phyloP scores from a whole-genome alignment of 1,140 invertebrate genomes.

The Acromyrmex charruanus region DNA sequence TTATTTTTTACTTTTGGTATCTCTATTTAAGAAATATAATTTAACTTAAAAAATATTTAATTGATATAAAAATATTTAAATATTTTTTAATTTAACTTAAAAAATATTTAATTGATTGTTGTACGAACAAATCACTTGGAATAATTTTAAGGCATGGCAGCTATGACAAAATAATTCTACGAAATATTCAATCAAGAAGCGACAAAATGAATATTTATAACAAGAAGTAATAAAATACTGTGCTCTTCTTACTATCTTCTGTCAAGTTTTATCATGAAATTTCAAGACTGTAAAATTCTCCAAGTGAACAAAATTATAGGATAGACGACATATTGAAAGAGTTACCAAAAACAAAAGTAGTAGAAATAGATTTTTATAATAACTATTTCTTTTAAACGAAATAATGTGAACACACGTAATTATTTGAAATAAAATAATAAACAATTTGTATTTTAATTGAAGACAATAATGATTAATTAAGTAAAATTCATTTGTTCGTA shows the following conservation, averaged over 20 bases:
- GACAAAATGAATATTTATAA: constrained; percentile 53
- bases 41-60: constrained; percentile 15
- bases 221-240: constrained; percentile 29
- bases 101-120: constrained; percentile 16
- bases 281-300: not conserved
- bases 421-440: constrained; percentile 71
- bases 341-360: constrained; percentile 19
- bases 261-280: constrained; percentile 38
- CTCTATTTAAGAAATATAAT: not conserved
- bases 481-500: not conserved
- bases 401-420: constrained; percentile 52
- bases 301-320: not conserved
- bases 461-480: not conserved
- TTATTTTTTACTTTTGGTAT: not conserved
- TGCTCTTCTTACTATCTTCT: not conserved
- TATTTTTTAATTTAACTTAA: not conserved
- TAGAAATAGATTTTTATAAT: constrained; percentile 25
- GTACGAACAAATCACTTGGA: constrained; percentile 14
- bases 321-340: not conserved
- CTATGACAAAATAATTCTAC: constrained; percentile 15
- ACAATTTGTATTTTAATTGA: not conserved
- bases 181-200: constrained; percentile 52
- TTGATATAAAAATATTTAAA: not conserved
- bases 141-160: constrained; percentile 21
- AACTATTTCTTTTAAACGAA: constrained; percentile 52